phyloP scores from a whole-genome alignment of 2,888 invertebrate genomes.

The Orthosia incerta region DNA sequence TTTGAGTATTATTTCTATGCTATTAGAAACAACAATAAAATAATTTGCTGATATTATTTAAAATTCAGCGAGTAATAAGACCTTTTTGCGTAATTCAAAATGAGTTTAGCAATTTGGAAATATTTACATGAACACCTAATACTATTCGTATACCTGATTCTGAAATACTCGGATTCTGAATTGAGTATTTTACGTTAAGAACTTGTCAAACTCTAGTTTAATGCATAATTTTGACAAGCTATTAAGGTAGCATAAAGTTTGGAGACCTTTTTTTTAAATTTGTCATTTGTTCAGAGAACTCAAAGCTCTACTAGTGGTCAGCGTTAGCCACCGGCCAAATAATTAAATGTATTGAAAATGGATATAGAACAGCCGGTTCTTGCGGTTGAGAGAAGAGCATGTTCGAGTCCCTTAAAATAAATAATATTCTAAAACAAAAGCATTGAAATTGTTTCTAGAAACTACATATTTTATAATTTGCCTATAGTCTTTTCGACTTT shows the following conservation, averaged over 20 bases:
- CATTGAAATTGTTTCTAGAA: not conserved
- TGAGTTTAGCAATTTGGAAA: not conserved
- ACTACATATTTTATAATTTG: not conserved
- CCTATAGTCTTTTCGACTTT: not conserved
- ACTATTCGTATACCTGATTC: too few species aligned
- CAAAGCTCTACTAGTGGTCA: not conserved
- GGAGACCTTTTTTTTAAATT: too few species aligned
- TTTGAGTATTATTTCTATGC: constrained; percentile 4
- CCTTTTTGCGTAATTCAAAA: not conserved
- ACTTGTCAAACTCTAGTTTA: too few species aligned
- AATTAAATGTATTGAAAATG: not conserved
- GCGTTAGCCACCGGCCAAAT: not conserved
- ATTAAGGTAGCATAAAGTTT: too few species aligned
- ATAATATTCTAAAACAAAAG: not conserved
- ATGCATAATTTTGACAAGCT: too few species aligned
- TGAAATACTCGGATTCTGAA: too few species aligned
- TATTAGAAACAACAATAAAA: constrained; percentile 6
- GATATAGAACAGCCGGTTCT: not conserved
- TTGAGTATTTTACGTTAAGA: too few species aligned
- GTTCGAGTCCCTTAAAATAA: not conserved
- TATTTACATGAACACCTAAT: too few species aligned
- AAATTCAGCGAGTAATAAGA: not conserved
- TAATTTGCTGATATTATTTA: too few species aligned
- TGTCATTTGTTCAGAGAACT: too few species aligned
- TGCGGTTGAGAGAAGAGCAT: not conserved